Base-by-base conservation (phyloP, 2,797 vertebrate species). In the Coreius guichenoti region DNA sequence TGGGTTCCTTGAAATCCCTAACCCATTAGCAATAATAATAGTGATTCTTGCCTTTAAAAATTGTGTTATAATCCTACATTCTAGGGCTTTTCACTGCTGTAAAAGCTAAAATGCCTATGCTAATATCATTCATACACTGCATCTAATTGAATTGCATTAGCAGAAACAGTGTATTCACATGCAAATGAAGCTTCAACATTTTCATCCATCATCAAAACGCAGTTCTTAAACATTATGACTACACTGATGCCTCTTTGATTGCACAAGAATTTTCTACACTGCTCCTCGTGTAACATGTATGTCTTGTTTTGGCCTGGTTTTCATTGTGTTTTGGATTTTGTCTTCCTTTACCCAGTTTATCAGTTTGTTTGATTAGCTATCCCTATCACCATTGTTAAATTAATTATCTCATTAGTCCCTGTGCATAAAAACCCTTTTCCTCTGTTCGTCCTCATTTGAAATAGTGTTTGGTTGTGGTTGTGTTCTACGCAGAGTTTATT, bases 111-210 rank as follows among this genome's bases (percentile, higher is more conserved):
- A 82, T 61, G 33, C 6, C 51, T 49, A 49, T 51, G 63, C 79
- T 80, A 61, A 73, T 73, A 61, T 61, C 2, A 45, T 73, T 61
- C 69, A 73, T 23, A 23, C n/a, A 31, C 8, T 73, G 36, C 51
- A 73, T 61, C 68, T 73, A 45, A 61, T 45, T 45, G 49, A 70
- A 72, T 56, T 43, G 36, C 51, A 45, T 49, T 39, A 67, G 33
- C 2, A 70, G 13, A 19, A 82, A 74, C 54, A 33, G 26, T 17
- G 13, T 36, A 49, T 83, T 82, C 26, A 82, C 11, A 82, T 82
- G 39, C 69, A 73, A 82, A 82, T 63, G 13, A 63, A 33, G 54
- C 69, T 73, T 73, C 36, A 47, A 63, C 19, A 31, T 72, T 82
- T 82, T 58, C n/a, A 82, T 39, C n/a, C 26, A 82, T 43, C 68